A percentile compares a stretch with the other conserved stretches of the same genome.
phyloP scores from a whole-genome alignment of 2,888 invertebrate genomes.

The Listrodromus nycthemerus region DNA sequence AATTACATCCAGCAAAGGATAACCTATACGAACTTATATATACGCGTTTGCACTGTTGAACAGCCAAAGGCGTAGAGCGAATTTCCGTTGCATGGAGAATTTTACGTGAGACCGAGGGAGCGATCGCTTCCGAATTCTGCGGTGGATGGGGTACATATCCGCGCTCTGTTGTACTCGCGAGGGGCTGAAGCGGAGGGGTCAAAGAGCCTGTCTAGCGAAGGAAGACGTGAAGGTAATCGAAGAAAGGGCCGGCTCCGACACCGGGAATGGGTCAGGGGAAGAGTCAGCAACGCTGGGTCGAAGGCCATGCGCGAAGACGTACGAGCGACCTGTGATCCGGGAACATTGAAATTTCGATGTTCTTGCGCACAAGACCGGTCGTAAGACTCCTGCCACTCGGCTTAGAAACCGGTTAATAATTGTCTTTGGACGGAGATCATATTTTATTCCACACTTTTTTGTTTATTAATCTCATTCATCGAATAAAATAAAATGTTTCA shows the following conservation, averaged over 20 bases:
- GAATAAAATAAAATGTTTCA: no score
- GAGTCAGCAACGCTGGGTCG: slow-evolving; percentile 16
- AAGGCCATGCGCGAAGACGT: slow-evolving; percentile 33
- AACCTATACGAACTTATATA: neutral
- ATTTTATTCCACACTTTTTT: no score
- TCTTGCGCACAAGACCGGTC: slow-evolving; percentile 15
- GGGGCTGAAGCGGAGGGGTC: slow-evolving; percentile 54
- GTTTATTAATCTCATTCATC: no score
- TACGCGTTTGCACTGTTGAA: neutral
- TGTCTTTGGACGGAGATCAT: neutral
- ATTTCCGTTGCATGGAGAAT: slow-evolving; percentile 1
- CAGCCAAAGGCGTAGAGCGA: slow-evolving; percentile 7
- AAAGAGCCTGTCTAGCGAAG: slow-evolving; percentile 51
- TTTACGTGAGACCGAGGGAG: neutral
- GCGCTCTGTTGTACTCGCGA: slow-evolving; percentile 19
- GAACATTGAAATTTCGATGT: slow-evolving; percentile 53
- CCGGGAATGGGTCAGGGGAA: slow-evolving; percentile 47
- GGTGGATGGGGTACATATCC: slow-evolving; percentile 50
- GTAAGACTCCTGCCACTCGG: slow-evolving; percentile 1
- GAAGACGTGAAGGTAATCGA: slow-evolving; percentile 48
- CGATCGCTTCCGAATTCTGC: slow-evolving; percentile 55
- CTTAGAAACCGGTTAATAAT: slow-evolving; percentile 3
- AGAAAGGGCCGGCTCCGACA: slow-evolving; percentile 25
- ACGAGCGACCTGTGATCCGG: slow-evolving; percentile 61
- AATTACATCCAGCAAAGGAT: neutral